These are phyloP conservation scores for Eupithecia vulgata DNA, from an alignment of 2,888 invertebrate species.

Conservation along the genomic window DNA sequence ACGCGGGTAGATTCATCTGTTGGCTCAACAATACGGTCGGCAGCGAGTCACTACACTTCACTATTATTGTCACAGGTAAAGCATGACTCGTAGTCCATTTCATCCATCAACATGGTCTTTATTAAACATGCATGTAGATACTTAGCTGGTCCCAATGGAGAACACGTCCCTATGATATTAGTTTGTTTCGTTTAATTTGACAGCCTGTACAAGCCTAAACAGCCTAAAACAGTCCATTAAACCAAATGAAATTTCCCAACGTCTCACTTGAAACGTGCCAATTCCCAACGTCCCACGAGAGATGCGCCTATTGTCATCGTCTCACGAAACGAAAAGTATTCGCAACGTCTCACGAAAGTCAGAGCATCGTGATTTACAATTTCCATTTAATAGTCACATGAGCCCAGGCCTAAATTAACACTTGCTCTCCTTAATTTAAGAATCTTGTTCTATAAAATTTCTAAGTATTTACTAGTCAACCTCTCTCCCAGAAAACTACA, in stretches of 20 bases:
- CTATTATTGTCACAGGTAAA: conserved; percentile 89
- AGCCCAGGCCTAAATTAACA: background rate
- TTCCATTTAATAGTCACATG: background rate
- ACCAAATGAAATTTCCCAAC: too few relatives aligned
- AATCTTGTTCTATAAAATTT: background rate
- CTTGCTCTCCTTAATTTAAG: background rate
- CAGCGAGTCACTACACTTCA: conserved; percentile 90
- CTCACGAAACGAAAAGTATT: too few relatives aligned
- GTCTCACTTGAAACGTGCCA: too few relatives aligned
- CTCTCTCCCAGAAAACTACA: background rate
- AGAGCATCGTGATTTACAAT: too few relatives aligned
- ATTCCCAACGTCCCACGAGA: too few relatives aligned
- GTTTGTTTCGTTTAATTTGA: background rate
- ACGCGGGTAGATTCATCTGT: conserved; percentile 94
- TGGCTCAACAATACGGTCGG: conserved; percentile 96
- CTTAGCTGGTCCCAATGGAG: background rate
- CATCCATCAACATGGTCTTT: background rate
- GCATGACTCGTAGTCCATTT: background rate
- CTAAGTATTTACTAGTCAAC: background rate
- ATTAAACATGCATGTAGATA: background rate
- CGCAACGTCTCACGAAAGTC: too few relatives aligned
- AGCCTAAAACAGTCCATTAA: too few relatives aligned
- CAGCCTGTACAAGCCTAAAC: background rate
- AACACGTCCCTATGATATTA: background rate
- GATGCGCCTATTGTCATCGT: too few relatives aligned